Evolutionary conservation across 2,888 invertebrate species (phyloP).

Genomic region (Alentia gelatinosa): DNA sequence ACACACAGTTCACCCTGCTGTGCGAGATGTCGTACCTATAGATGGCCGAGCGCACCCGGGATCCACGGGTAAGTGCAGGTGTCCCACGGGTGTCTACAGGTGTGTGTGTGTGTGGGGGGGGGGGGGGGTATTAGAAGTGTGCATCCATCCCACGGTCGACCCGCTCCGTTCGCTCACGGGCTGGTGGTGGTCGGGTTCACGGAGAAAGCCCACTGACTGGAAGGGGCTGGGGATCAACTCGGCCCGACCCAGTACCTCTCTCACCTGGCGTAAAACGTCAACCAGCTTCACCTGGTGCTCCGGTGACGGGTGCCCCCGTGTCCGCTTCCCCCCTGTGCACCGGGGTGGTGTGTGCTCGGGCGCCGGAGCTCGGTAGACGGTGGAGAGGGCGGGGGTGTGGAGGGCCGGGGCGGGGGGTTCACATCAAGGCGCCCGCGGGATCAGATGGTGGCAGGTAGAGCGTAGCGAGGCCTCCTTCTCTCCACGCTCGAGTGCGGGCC

Average conservation of each 20-base stretch:
- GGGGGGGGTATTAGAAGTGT: too few species aligned
- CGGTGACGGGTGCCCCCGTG: too few species aligned
- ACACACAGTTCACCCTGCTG: neutral
- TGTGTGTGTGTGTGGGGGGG: neutral
- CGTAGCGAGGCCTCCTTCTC: neutral
- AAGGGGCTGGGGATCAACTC: too few species aligned
- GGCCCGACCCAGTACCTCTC: too few species aligned
- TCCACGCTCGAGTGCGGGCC: neutral
- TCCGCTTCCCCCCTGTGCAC: too few species aligned
- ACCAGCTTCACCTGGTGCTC: too few species aligned
- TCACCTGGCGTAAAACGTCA: too few species aligned
- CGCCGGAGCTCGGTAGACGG: neutral
- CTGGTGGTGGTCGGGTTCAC: too few species aligned
- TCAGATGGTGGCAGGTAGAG: neutral
- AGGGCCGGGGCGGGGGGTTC: neutral
- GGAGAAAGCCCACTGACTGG: too few species aligned
- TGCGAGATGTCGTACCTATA: neutral
- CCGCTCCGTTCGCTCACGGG: too few species aligned
- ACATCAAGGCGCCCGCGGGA: too few species aligned
- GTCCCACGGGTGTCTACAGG: neutral
- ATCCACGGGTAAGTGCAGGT: conserved; percentile 1
- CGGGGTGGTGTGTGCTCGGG: neutral
- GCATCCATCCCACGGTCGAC: too few species aligned
- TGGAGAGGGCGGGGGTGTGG: neutral
- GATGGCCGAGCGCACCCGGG: neutral